phyloP scores from a whole-genome alignment of 2,888 invertebrate genomes.

The Meloe dianella region DNA sequence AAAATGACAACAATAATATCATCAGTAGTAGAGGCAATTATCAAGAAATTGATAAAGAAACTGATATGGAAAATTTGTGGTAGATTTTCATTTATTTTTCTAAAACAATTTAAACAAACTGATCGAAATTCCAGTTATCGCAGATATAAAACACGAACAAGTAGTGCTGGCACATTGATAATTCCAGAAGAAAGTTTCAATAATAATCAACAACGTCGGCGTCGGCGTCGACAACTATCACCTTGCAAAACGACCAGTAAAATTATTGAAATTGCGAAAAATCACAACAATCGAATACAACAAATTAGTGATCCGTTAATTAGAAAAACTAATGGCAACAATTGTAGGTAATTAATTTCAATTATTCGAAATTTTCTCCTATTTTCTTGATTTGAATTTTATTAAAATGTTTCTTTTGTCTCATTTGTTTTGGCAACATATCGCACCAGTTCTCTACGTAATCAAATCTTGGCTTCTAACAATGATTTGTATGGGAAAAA shows the following conservation, averaged over 20 bases:
- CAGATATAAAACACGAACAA: conserved; percentile 61
- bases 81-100: background rate
- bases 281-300: background rate
- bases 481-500: too few relatives aligned
- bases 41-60: background rate
- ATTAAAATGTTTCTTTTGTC: too few relatives aligned
- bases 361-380: too few relatives aligned
- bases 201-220: conserved; percentile 34
- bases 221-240: conserved; percentile 44
- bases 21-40: background rate
- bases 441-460: too few relatives aligned
- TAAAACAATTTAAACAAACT: background rate
- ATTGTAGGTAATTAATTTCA: background rate
- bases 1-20: conserved; percentile 8
- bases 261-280: background rate
- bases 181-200: conserved; percentile 61
- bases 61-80: background rate
- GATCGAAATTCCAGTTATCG: conserved; percentile 3
- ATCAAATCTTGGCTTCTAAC: too few relatives aligned
- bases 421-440: too few relatives aligned
- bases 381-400: too few relatives aligned
- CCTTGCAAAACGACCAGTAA: background rate
- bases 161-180: conserved; percentile 64
- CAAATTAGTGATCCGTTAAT: too few relatives aligned
- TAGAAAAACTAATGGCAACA: too few relatives aligned